Conservation (phyloP, 2,797 vertebrate species). For the Coilia nasus region DNA sequence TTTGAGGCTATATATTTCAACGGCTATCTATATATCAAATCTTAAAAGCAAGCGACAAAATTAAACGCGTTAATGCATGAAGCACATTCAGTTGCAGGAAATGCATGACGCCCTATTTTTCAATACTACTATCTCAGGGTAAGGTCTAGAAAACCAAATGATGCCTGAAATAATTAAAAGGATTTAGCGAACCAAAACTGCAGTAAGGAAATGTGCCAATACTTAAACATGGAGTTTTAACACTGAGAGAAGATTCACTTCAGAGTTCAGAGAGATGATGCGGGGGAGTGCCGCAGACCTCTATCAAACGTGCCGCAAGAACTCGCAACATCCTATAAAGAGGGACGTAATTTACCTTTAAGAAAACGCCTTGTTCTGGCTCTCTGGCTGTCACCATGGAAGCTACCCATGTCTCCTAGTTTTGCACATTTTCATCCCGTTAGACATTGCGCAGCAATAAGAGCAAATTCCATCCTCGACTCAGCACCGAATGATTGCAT, state of each 20-base stretch:
- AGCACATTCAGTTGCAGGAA: not conserved
- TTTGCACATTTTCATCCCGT: conserved; percentile 51
- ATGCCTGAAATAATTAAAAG: not conserved
- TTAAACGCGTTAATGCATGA: not conserved
- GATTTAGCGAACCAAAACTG: not conserved
- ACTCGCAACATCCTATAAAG: conserved; percentile 20
- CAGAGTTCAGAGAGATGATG: not conserved
- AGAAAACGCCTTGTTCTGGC: conserved; percentile 74
- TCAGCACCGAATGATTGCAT: not conserved
- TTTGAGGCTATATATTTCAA: not conserved
- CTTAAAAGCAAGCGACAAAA: not conserved
- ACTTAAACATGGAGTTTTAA: not conserved
- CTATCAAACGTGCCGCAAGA: conserved; percentile 21
- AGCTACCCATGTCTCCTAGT: conserved; percentile 55
- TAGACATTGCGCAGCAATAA: conserved; percentile 17
- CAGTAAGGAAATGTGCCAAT: not conserved
- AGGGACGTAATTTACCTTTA: conserved; percentile 73
- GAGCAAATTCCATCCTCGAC: not conserved
- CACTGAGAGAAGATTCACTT: not conserved
- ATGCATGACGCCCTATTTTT: not conserved
- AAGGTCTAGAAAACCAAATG: not conserved
- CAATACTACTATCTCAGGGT: not conserved
- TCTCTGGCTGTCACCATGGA: conserved; percentile 62
- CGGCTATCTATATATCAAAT: not conserved
- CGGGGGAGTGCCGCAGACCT: conserved; percentile 6